These are phyloP conservation scores for Bolborhynchus lineola DNA, from an alignment of 2,113 vertebrate genomes.

Conservation along the genomic window DNA sequence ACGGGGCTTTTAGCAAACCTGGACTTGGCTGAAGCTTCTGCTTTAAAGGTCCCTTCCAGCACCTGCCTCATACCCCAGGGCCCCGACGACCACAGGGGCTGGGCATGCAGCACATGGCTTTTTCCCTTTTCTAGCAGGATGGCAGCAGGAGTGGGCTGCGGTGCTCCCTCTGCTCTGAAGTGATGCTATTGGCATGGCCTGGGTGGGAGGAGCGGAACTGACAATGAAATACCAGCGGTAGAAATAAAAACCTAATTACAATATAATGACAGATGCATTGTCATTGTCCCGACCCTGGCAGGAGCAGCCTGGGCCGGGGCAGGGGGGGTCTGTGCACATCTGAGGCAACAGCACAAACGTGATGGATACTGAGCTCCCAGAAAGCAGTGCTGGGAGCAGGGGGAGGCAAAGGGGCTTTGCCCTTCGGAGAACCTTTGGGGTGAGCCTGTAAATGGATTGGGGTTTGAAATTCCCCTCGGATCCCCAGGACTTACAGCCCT, in stretches of 20 bases:
- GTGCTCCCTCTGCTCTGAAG: constrained; percentile 22
- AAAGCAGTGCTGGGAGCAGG: neutral
- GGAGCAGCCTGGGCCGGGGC: neutral
- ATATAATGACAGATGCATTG: neutral
- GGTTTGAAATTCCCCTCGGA: neutral
- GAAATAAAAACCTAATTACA: constrained; percentile 55
- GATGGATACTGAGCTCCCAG: neutral
- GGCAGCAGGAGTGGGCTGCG: neutral
- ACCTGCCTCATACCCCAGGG: neutral
- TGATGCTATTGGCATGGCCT: neutral
- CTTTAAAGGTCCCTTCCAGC: neutral
- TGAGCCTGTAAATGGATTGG: no score
- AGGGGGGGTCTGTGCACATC: neutral
- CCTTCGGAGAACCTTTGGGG: neutral
- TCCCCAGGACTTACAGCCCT: neutral
- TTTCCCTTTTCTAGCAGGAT: neutral
- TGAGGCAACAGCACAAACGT: fast-evolving
- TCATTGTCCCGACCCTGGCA: neutral
- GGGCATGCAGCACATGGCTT: neutral
- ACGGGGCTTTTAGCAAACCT: neutral
- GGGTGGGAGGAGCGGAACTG: constrained; percentile 51
- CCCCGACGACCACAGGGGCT: neutral
- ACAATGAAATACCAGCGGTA: constrained; percentile 28
- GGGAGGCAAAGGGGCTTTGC: neutral
- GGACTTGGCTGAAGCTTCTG: neutral